A percentile compares a stretch with the other conserved stretches of the same genome.
These are phyloP conservation scores for Drosophila phalerata DNA, from an alignment of 2,888 invertebrate genomes.

Conservation along the genomic window DNA sequence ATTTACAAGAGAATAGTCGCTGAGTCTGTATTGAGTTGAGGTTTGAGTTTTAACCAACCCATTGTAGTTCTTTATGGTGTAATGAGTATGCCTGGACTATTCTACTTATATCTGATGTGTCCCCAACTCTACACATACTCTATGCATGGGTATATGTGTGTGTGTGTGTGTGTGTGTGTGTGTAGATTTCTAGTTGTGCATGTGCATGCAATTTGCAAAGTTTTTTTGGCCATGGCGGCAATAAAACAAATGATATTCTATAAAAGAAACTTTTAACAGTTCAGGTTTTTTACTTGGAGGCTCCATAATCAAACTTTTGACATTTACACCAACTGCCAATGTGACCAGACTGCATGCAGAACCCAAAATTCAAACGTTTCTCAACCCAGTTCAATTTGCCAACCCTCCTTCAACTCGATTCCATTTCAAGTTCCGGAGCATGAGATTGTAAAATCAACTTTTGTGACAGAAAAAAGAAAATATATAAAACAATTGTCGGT, in stretches of 20 bases:
- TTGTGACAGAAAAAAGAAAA: constrained; percentile 9
- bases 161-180: constrained; percentile 4
- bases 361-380: neutral
- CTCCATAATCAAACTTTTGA: constrained; percentile 73
- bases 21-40: neutral
- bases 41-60: neutral
- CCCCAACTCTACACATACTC: constrained; percentile 7
- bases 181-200: constrained; percentile 30
- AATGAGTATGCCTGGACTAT: constrained; percentile 9
- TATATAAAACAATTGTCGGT: neutral
- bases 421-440: neutral
- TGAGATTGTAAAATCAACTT: constrained; percentile 1
- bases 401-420: neutral
- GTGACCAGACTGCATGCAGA: constrained; percentile 24
- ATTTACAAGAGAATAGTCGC: neutral
- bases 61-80: too few relatives aligned
- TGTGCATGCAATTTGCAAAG: constrained; percentile 70
- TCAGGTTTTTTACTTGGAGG: constrained; percentile 53
- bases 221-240: constrained; percentile 65
- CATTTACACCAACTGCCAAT: constrained; percentile 69
- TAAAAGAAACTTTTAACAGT: constrained; percentile 68
- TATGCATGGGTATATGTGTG: neutral
- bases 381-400: neutral
- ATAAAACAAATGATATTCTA: constrained; percentile 78
- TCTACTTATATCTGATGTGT: constrained; percentile 13